A percentile compares a stretch with the other conserved stretches of the same genome.
Evolutionary conservation across 2,888 invertebrate species (phyloP).

Genomic region (Criorhina ranunculi): DNA sequence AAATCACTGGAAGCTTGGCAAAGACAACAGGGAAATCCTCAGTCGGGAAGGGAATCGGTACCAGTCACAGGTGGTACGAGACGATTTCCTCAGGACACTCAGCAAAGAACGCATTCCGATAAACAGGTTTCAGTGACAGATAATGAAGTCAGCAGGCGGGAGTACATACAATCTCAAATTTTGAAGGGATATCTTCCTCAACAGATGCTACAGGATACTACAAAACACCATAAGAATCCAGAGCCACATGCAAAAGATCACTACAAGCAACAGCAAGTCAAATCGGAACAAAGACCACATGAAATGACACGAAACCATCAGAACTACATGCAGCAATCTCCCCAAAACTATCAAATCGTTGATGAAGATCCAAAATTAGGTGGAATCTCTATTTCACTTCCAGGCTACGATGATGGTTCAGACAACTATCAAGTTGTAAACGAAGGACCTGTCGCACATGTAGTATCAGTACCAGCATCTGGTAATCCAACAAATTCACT

Average conservation of each 20-base stretch:
- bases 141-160: background rate
- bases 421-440: conserved; percentile 52
- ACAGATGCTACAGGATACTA: too few relatives aligned
- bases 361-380: background rate
- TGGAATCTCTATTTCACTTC: conserved; percentile 4
- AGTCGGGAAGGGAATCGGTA: background rate
- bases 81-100: too few relatives aligned
- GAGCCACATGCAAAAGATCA: too few relatives aligned
- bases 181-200: background rate
- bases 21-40: background rate
- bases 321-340: conserved; percentile 7
- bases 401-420: background rate
- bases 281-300: background rate
- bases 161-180: background rate
- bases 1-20: background rate
- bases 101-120: too few relatives aligned
- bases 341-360: conserved; percentile 2
- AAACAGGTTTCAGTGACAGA: background rate
- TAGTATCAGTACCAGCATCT: background rate
- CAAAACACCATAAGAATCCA: too few relatives aligned
- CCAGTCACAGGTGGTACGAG: background rate
- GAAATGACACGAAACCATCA: background rate
- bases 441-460: conserved; percentile 34
- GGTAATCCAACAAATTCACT: background rate
- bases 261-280: too few relatives aligned